phyloP scores from a whole-genome alignment of 2,113 vertebrate species.

The Butorides virescens region DNA sequence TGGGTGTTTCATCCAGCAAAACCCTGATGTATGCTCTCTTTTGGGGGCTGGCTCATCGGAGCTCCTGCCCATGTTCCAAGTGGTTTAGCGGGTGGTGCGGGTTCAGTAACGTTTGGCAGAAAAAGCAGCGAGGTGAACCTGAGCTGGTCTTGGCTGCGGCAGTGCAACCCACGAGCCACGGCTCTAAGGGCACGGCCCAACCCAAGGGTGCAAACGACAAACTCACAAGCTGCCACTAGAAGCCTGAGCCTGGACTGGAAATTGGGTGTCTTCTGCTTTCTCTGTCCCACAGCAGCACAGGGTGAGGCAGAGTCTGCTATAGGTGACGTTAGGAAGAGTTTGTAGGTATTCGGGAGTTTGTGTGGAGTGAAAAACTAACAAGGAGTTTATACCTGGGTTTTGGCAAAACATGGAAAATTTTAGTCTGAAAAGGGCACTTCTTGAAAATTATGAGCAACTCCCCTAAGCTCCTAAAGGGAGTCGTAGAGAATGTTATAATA shows the following conservation, averaged over 20 bases:
- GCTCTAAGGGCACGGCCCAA: neutral
- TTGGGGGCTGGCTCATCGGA: neutral
- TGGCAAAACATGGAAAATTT: neutral
- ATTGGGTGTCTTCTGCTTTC: neutral
- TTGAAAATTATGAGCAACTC: neutral
- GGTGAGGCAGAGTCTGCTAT: neutral
- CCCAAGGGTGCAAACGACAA: neutral
- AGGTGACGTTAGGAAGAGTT: neutral
- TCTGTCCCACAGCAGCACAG: neutral
- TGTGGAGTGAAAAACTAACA: neutral
- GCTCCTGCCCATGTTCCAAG: no score
- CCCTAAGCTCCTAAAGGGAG: neutral
- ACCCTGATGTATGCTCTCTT: neutral
- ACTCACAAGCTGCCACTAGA: neutral
- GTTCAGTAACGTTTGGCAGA: neutral
- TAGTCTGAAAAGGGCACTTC: neutral
- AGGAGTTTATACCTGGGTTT: neutral
- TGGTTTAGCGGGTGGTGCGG: neutral
- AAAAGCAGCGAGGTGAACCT: neutral
- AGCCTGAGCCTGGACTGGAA: neutral
- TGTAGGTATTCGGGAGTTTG: neutral
- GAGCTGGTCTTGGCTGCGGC: neutral
- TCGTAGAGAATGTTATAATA: neutral
- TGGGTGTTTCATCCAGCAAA: neutral
- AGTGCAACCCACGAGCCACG: rapidly evolving